Base-by-base conservation (phyloP, 2,797 vertebrate genomes). In the Enoplosus armatus region DNA sequence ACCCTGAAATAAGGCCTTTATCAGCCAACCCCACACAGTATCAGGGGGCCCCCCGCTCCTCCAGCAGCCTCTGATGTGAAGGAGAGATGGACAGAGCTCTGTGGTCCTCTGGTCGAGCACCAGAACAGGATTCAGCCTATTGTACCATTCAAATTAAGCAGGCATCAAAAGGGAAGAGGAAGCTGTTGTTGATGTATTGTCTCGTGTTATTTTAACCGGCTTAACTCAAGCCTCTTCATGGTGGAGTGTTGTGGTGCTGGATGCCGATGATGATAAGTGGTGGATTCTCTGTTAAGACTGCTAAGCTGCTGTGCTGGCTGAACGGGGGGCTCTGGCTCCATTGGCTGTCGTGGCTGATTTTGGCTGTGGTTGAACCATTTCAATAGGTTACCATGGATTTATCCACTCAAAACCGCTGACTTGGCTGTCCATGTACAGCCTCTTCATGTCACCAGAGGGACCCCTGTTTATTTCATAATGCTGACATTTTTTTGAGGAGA, bases 1-100 rank as follows among this genome's bases (percentile, higher is more conserved):
- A 93, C 93, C 93, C 93, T 92, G 93, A 95, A 95, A 95, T 95
- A 94, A 95, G 93, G 93, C 94, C 94, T 95, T 95, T 95, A 95
- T 95, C 95, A 95, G 95, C 92, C 93, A 93, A 94, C 91, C 94
- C 93, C 95, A 95, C 94, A 94, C 94, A 94, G 95, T 95, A 94
- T 91, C 95, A 94, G 87, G 93, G 95, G 95, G 93, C 92, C 91
- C 92, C 87, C 82, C 80, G 87, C 92, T 95, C 91, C 93, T 94
- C 91, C 85, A 82, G 87, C 93, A 92, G 92, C 94, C 93, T 95
- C 93, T 95, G 94, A 95, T 95, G 93, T 95, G 94, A 88, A 93
- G 93, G 92, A 90, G 94, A 95, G 95, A 95, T 95, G 95, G 95
- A 94, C 95, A 89, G 93, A 93, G 93, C 91, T 93, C 91, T 86